Conservation (phyloP, 2,888 invertebrate species). For the Thelaira solivaga region DNA sequence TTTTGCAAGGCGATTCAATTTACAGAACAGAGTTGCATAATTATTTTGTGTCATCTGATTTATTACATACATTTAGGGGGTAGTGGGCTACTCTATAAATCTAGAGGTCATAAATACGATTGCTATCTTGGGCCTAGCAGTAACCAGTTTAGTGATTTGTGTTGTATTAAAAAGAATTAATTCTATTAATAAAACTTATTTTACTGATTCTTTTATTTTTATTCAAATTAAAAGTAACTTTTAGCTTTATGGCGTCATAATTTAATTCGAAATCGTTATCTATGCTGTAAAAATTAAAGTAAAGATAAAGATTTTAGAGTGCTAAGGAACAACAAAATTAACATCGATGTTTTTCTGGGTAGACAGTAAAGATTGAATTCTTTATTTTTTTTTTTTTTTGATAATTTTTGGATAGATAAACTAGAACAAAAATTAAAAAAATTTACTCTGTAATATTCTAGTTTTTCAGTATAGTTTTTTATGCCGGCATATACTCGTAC, state of each 20-base stretch:
- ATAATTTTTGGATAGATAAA: constrained; percentile 22
- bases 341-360: constrained; percentile 39
- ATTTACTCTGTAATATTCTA: constrained; percentile 32
- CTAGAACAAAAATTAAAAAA: not conserved
- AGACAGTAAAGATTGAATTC: constrained; percentile 46
- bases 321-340: constrained; percentile 19
- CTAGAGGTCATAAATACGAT: too few relatives aligned
- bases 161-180: too few relatives aligned
- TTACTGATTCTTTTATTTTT: not conserved
- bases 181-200: too few relatives aligned
- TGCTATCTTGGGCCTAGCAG: too few relatives aligned
- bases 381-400: too few relatives aligned
- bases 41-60: too few relatives aligned
- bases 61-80: too few relatives aligned
- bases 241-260: constrained; percentile 38
- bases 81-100: too few relatives aligned
- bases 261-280: constrained; percentile 31
- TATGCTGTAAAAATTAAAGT: constrained; percentile 11
- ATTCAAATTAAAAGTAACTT: constrained; percentile 40
- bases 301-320: constrained; percentile 39
- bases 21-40: too few relatives aligned
- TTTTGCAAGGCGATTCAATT: too few relatives aligned
- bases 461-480: constrained; percentile 5
- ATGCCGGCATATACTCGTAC: not conserved
- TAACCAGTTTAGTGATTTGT: too few relatives aligned